phyloP scores from a whole-genome alignment of 2,888 invertebrate species.

The Nasonovia ribisnigri region DNA sequence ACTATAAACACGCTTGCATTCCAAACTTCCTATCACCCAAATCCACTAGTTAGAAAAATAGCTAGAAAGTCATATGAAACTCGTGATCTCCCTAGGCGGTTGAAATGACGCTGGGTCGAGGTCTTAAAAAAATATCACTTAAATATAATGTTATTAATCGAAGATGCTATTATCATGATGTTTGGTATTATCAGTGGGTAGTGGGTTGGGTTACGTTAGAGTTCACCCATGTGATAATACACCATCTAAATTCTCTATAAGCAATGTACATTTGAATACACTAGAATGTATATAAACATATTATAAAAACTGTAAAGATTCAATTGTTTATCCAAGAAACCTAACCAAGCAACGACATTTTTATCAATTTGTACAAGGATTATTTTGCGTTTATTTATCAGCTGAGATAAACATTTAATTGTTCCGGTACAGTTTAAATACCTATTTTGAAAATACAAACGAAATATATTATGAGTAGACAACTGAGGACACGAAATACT shows the following conservation, averaged over 20 bases:
- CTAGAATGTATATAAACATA: not conserved
- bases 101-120: too few relatives aligned
- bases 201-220: too few relatives aligned
- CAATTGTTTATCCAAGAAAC: not conserved
- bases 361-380: not conserved
- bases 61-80: not conserved
- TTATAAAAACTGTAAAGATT: not conserved
- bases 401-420: not conserved
- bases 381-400: not conserved
- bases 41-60: not conserved
- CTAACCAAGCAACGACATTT: not conserved
- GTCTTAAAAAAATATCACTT: too few relatives aligned
- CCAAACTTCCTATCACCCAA: not conserved
- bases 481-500: not conserved
- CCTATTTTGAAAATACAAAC: not conserved
- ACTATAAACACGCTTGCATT: not conserved
- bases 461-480: not conserved
- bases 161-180: too few relatives aligned
- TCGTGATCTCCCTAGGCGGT: too few relatives aligned
- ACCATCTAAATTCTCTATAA: not conserved
- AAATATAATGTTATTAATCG: too few relatives aligned
- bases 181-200: too few relatives aligned
- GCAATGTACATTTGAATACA: not conserved
- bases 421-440: not conserved
- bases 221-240: not conserved